phyloP scores from a whole-genome alignment of 2,113 vertebrate genomes.

The Microtus pennsylvanicus region DNA sequence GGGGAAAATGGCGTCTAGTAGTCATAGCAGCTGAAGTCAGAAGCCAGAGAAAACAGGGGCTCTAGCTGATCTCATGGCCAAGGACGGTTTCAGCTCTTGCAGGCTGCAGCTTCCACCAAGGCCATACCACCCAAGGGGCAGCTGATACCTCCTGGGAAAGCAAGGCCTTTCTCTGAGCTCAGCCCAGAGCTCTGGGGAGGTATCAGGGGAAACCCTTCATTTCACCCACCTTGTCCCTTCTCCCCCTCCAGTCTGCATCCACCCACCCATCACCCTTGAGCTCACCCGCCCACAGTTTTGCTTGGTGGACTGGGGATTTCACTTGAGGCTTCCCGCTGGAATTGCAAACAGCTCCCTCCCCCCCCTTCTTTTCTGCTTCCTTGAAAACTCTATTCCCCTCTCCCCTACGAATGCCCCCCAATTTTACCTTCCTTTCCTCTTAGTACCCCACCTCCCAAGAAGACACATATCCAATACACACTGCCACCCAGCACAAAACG shows the following conservation, averaged over 20 bases:
- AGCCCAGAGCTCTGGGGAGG: slow-evolving; percentile 18
- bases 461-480: slow-evolving; percentile 23
- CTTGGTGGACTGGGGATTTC: slow-evolving; percentile 29
- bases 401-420: background rate
- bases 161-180: background rate
- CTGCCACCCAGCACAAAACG: slow-evolving; percentile 6
- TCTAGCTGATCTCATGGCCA: background rate
- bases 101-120: slow-evolving; percentile 35
- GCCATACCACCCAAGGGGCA: background rate
- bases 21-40: slow-evolving; percentile 40
- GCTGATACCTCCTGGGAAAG: background rate
- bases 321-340: slow-evolving; percentile 2
- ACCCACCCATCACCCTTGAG: slow-evolving; percentile 63
- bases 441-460: background rate
- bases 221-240: slow-evolving; percentile 59
- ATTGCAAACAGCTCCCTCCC: background rate
- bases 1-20: slow-evolving; percentile 73
- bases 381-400: slow-evolving; percentile 4
- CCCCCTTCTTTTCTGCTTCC: slow-evolving; percentile 12
- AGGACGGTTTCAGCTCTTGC: background rate
- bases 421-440: background rate
- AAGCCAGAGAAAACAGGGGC: slow-evolving; percentile 3
- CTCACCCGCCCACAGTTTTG: slow-evolving; percentile 69
- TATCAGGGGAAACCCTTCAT: slow-evolving; percentile 62
- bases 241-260: slow-evolving; percentile 42